A percentile compares a stretch with the other conserved stretches of the same genome.
Evolutionary conservation across 2,113 vertebrate genomes (phyloP).

Genomic region (Crocuta crocuta): DNA sequence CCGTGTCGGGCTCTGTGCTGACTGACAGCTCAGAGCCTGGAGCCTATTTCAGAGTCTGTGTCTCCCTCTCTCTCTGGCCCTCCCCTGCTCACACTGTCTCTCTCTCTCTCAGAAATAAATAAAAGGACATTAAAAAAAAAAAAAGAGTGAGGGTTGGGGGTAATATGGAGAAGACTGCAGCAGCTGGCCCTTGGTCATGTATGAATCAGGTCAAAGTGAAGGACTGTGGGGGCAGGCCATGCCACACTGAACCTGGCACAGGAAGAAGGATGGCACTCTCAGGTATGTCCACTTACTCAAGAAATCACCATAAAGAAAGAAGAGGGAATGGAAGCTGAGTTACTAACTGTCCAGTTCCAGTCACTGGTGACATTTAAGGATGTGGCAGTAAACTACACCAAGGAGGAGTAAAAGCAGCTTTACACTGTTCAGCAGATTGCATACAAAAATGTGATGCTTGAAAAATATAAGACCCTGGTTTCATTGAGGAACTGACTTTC

Average conservation of each 20-base stretch:
- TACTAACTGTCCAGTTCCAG: not conserved
- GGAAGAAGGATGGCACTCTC: not conserved
- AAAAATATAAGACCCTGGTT: not conserved
- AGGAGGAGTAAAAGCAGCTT: not conserved
- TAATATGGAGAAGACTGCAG: not conserved
- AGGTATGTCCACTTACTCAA: not conserved
- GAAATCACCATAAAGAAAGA: not conserved
- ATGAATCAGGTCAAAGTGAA: not conserved
- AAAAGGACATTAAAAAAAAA: too few species aligned
- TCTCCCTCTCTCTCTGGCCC: too few species aligned
- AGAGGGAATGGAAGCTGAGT: not conserved
- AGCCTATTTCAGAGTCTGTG: too few species aligned
- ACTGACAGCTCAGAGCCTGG: too few species aligned
- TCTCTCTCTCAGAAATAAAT: too few species aligned
- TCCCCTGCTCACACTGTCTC: too few species aligned
- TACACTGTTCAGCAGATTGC: not conserved
- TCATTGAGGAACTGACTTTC: not conserved
- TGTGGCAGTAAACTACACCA: not conserved
- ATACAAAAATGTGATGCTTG: not conserved
- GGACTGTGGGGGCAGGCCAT: not conserved
- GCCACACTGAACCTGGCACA: not conserved
- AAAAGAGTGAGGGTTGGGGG: too few species aligned
- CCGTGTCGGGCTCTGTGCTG: too few species aligned
- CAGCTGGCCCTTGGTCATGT: fast-evolving
- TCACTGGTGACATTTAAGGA: not conserved